These are phyloP conservation scores for Hippocampus mohnikei DNA, from an alignment of 2,113 vertebrate species.

Conservation along the genomic window DNA sequence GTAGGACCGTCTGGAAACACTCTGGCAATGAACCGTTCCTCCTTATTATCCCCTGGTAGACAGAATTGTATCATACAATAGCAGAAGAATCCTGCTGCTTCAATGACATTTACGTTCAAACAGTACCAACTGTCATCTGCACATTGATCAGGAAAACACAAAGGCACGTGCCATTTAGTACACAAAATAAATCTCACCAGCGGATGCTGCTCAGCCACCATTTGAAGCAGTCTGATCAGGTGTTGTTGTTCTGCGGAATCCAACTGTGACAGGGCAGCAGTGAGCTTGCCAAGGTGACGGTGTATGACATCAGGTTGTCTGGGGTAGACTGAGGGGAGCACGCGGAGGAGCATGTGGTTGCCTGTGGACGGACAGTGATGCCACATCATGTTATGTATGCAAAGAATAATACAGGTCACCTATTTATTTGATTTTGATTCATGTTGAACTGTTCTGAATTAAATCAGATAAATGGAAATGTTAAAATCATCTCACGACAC, in stretches of 20 bases:
- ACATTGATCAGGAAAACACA: background rate
- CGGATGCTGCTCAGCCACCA: slow-evolving; percentile 78
- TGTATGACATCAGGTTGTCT: slow-evolving; percentile 75
- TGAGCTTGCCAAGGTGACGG: slow-evolving; percentile 73
- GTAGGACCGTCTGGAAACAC: slow-evolving; percentile 22
- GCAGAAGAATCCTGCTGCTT: slow-evolving; percentile 6
- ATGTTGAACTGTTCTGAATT: background rate
- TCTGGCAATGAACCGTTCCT: slow-evolving; percentile 16
- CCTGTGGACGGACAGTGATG: slow-evolving; percentile 62
- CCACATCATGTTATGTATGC: background rate
- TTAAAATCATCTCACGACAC: background rate
- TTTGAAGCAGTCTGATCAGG: slow-evolving; percentile 82
- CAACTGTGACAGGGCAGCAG: slow-evolving; percentile 76
- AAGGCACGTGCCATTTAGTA: background rate
- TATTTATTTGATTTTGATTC: background rate
- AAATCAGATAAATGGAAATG: background rate
- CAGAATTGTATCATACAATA: slow-evolving; percentile 12
- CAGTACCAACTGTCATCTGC: background rate
- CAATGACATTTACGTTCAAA: slow-evolving; percentile 2
- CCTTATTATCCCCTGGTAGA: slow-evolving; percentile 37
- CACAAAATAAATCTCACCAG: slow-evolving; percentile 68
- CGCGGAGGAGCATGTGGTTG: slow-evolving; percentile 84
- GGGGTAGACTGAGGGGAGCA: slow-evolving; percentile 86
- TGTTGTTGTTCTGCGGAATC: slow-evolving; percentile 82
- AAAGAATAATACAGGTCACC: background rate